Evolutionary conservation across 2,113 vertebrate genomes (phyloP), one percentile per base, ranked within the genome.

Genomic region (Gymnarchus niloticus): DNA sequence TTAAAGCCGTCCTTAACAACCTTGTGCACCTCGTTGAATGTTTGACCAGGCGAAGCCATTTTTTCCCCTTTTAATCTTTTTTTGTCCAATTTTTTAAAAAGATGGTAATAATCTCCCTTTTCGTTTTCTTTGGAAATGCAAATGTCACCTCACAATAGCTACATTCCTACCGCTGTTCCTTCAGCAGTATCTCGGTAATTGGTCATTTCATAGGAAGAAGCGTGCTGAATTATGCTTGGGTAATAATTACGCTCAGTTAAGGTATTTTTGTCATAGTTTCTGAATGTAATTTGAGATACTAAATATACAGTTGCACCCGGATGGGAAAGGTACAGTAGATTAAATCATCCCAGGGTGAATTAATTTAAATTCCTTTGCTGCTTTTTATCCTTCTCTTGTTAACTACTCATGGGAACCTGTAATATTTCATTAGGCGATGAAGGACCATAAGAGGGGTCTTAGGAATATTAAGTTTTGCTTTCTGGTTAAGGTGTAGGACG

Each of bases 301-400:
- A 76, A 84, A 54, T 76, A 84, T 54, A 85, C 73, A 46, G 84
- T 57, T 85, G 52, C 33, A 56, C 10, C 37, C n/a, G 52, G 51
- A 48, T 78, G 46, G 52, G 73, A 85, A 48, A 85, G 84, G 73
- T 85, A 80, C 51, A 46, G 73, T 57, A 85, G 84, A 56, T 80
- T 85, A 85, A 85, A 85, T 78, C 73, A 57, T 57, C 37, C 52
- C 19, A 2, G 33, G 56, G 51, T 56, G 49, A 85, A 85, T 85
- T 77, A 56, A 85, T 85, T 80, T 56, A 56, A 54, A 78, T 85
- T 56, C 54, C 33, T 77, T 56, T 28, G 73, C 21, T 8, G 52
- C 51, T 56, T 85, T 85, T 33, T 33, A 52, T 77, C 84, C 41
- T 48, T 78, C 81, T 80, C 23, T 46, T 73, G n/a, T 14, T 28